Percentiles rank a stretch among this genome's conserved stretches.
These are phyloP conservation scores for Phytoseiulus persimilis DNA, from an alignment of 2,888 invertebrate species.

Conservation along the genomic window DNA sequence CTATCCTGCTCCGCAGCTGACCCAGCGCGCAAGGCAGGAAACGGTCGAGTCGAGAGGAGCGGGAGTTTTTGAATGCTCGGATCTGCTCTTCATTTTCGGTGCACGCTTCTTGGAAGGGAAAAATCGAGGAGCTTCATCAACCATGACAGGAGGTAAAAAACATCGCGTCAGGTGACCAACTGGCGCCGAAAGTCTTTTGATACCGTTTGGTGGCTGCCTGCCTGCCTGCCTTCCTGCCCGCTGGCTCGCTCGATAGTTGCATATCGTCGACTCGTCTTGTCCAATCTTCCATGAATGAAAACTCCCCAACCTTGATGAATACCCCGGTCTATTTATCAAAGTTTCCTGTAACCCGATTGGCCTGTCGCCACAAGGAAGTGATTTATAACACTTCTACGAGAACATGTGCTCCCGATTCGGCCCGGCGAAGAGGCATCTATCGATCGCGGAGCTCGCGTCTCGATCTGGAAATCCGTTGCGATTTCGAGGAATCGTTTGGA, in stretches of 20 bases:
- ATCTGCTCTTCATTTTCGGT: not conserved
- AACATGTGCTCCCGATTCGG: not conserved
- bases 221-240: too few relatives aligned
- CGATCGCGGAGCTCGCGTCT: too few relatives aligned
- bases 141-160: not conserved
- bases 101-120: not conserved
- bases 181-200: not conserved
- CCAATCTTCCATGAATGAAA: constrained; percentile 5
- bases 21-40: not conserved
- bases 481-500: too few relatives aligned
- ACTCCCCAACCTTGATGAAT: not conserved
- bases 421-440: too few relatives aligned
- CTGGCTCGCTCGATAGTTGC: not conserved
- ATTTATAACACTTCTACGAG: not conserved
- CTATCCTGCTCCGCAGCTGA: not conserved
- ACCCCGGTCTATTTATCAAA: not conserved
- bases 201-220: not conserved
- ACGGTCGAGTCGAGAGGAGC: not conserved
- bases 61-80: not conserved
- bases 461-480: too few relatives aligned
- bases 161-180: not conserved
- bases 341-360: not conserved
- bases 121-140: not conserved
- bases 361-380: not conserved
- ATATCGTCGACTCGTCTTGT: not conserved